A percentile compares a stretch with the other conserved stretches of the same genome.
These are phyloP conservation scores for Eutolmus rufibarbis DNA, from an alignment of 2,888 invertebrate species.

Conservation along the genomic window DNA sequence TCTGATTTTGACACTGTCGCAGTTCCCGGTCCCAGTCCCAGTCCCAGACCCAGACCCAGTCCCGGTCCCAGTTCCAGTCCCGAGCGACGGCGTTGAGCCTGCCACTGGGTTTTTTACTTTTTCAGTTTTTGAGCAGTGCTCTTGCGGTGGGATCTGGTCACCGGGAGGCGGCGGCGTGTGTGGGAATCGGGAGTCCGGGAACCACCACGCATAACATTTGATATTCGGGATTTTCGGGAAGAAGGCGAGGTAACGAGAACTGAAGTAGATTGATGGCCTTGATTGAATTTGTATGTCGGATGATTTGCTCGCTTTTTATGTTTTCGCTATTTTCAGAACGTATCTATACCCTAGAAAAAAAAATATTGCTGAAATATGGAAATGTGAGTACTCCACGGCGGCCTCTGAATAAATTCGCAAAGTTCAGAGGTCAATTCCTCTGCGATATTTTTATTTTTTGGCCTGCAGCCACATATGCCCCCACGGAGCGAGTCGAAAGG, in stretches of 20 bases:
- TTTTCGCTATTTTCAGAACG: not conserved
- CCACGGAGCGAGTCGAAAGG: not conserved
- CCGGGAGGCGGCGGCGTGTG: not conserved
- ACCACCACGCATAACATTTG: slow-evolving; percentile 17
- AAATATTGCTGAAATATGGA: not conserved
- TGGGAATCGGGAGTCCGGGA: not conserved
- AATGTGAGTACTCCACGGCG: not conserved
- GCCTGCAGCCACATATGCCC: not conserved
- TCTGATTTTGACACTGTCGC: slow-evolving; percentile 34
- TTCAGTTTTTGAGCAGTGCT: not conserved
- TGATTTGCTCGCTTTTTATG: slow-evolving; percentile 13
- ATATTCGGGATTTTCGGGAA: not conserved
- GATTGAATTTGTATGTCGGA: slow-evolving; percentile 39
- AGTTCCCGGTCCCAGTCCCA: not conserved
- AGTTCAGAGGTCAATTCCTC: not conserved
- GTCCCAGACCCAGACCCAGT: not conserved
- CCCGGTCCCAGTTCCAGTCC: not conserved
- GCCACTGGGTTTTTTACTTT: not conserved
- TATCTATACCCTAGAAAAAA: not conserved
- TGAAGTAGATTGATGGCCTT: slow-evolving; percentile 40
- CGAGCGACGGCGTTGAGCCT: not conserved
- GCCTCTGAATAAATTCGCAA: not conserved
- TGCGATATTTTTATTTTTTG: not conserved
- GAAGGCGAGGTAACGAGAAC: not conserved
- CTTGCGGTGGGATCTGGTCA: not conserved